Base-by-base conservation (phyloP, 2,888 invertebrate species). In the Arge pagana region DNA sequence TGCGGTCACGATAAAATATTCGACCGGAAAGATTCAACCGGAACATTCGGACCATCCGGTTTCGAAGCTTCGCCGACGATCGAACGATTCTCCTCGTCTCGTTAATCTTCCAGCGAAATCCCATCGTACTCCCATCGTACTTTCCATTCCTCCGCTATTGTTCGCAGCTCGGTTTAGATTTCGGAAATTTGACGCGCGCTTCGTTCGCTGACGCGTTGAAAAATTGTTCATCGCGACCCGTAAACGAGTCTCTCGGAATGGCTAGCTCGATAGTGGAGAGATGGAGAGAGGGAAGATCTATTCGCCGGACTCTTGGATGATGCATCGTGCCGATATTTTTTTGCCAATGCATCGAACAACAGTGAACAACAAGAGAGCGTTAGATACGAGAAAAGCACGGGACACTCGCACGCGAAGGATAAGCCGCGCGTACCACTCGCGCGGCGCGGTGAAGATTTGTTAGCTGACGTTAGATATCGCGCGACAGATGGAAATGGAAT, bases 321-420 rank as follows among this genome's bases (percentile, higher is more conserved):
- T 39, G 18, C 13, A 11, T 21, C 21, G 39, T 37, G 39, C 23
- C 23, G 23, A 39, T 21, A 39, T 39, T 21, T 23, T n/a, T 23
- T 11, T 21, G 7, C 13, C 39, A 15, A 23, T 39, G 39, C 39
- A 39, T 13, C 39, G n/a, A 11, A 23, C 23, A n/a, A n/a, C n/a
- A n/a, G n/a, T n/a, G n/a, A n/a, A n/a, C n/a, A n/a, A n/a, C n/a
- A n/a, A 6, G 7, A 6, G 35, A 11, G 35, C n/a, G 13, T 15
- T 11, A 35, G 39, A 39, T 19, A 7, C 39, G 16, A 39, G 10
- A 16, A 10, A 10, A 19, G 8, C 18, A 19, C 19, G 18, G 15
- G 13, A 51, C 48, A 48, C 45, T 56, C 45, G 45, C 51, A 43
- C 35, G 55, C 42, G 59, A 62, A 62, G 61, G 61, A 62, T n/a